These are phyloP conservation scores for Oreochromis spilurus DNA, from an alignment of 2,113 vertebrate genomes.

Conservation along the genomic window DNA sequence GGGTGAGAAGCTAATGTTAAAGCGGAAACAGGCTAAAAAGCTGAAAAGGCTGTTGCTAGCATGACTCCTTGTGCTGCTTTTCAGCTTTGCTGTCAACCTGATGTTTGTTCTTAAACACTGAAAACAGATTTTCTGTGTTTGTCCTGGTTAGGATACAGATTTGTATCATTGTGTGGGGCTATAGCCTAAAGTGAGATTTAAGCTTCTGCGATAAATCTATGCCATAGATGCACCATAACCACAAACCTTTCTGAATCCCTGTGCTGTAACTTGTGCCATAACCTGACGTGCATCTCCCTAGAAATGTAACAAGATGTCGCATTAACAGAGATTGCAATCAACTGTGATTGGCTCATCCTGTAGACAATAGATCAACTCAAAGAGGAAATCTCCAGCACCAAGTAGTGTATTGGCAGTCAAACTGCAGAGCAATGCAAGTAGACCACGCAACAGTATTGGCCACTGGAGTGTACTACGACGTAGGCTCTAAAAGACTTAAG, in stretches of 20 bases:
- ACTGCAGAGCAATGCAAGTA: neutral
- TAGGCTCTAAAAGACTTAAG: neutral
- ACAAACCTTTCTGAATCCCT: fast-evolving
- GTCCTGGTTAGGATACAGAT: neutral
- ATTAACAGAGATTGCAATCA: neutral
- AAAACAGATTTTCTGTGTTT: fast-evolving
- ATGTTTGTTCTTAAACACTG: neutral
- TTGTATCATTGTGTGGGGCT: neutral
- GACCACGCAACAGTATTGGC: neutral
- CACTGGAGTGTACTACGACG: neutral
- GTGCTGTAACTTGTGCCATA: neutral
- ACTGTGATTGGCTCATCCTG: neutral
- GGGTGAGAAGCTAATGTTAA: fast-evolving
- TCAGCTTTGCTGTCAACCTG: neutral
- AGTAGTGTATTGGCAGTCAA: fast-evolving
- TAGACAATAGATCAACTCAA: neutral
- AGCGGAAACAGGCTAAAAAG: neutral
- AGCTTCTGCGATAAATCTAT: neutral
- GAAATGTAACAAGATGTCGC: neutral
- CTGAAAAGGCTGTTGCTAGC: fast-evolving
- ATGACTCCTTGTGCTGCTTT: neutral
- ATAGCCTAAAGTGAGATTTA: neutral
- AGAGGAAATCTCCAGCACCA: neutral
- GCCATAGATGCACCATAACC: fast-evolving
- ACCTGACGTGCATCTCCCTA: neutral